These are phyloP conservation scores for Trissolcus brochymenae DNA, from an alignment of 2,888 invertebrate species.

Conservation along the genomic window DNA sequence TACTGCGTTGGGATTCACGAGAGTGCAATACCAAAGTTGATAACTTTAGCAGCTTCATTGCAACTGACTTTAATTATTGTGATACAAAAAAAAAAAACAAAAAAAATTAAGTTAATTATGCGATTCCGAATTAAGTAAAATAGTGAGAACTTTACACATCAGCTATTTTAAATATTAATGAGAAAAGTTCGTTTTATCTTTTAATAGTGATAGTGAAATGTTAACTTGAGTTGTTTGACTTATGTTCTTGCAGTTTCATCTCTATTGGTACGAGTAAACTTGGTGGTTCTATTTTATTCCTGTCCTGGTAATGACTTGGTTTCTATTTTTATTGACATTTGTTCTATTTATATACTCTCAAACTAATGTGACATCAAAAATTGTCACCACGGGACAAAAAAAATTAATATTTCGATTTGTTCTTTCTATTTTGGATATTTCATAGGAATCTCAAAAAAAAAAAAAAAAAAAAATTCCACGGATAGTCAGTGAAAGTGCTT, in stretches of 20 bases:
- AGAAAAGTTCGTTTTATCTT: conserved; percentile 9
- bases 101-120: background rate
- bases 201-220: background rate
- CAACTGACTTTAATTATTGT: background rate
- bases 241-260: conserved; percentile 8
- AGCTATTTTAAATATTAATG: conserved; percentile 3
- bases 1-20: background rate
- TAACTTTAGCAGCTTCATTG: background rate
- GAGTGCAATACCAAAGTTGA: background rate
- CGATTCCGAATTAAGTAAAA: background rate
- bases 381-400: too few species aligned
- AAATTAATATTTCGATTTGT: too few species aligned
- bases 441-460: too few species aligned
- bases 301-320: too few species aligned
- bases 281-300: background rate
- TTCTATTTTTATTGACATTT: too few species aligned
- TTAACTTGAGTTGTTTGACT: conserved; percentile 8
- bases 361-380: too few species aligned
- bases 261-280: background rate
- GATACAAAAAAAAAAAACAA: background rate
- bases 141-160: background rate
- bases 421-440: too few species aligned
- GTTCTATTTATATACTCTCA: too few species aligned
- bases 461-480: too few species aligned
- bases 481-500: too few species aligned